Evolutionary conservation across 2,797 vertebrate species (phyloP), one percentile per base, ranked within the genome.

Genomic region (Melopsittacus undulatus): DNA sequence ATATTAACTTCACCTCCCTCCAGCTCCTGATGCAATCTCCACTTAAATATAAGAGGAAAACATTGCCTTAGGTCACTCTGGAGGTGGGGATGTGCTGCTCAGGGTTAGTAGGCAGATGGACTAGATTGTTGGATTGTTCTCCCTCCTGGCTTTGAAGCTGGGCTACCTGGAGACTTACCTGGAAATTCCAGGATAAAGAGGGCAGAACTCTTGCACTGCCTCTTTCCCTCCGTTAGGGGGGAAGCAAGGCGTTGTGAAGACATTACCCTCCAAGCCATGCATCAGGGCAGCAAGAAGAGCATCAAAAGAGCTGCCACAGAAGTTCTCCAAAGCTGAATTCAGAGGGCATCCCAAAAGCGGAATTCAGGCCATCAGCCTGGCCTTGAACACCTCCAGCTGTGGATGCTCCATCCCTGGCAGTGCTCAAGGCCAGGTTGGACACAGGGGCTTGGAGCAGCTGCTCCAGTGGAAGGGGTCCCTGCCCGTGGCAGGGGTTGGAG

Each of bases 1-100:
- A 84, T 75, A 73, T 83, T 83, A 93, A 90, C 75, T 83, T 93
- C 89, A 87, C 89, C 94, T 95, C 92, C 92, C 80, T 84, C 83
- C 52, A 48, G 70, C 63, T 94, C 68, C 7, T 94, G 94, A 94
- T 30, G 74, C 77, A 78, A 90, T 90, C 70, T 74, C 74, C 68
- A 66, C 89, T 91, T 95, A 91, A 92, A 95, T 87, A 76, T 91
- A 34, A 91, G 95, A 94, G 68, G 69, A 40, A 89, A 46, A 82
- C 10, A 3, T 52, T 40, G 89, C 89, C 91, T 87, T 32, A 52
- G 83, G 91, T 89, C 89, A 79, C 82, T 94, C 52, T 38, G 89
- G 84, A 95, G 67, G 83, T 79, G 72, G 84, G 67, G 70, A 73
- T 54, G 59, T n/a, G 74, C 84, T 92, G 29, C 91, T 84, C 75